phyloP scores from a whole-genome alignment of 1,140 invertebrate species.

The Galleria mellonella region DNA sequence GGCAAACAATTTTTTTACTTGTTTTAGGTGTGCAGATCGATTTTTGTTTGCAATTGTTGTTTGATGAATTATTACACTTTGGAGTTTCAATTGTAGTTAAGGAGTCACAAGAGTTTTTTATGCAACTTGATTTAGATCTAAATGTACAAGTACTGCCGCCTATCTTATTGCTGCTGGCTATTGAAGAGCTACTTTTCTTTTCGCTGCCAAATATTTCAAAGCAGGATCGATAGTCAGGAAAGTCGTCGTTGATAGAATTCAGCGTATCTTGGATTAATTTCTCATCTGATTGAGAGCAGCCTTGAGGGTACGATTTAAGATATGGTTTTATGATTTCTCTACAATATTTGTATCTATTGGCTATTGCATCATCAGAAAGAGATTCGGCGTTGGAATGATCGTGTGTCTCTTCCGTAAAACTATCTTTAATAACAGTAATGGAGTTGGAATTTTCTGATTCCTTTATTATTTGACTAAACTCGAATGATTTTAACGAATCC shows the following conservation, averaged over 20 bases:
- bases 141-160: not conserved
- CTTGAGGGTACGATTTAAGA: slow-evolving; percentile 15
- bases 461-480: slow-evolving; percentile 22
- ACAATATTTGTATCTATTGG: slow-evolving; percentile 29
- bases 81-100: too few species aligned
- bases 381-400: not conserved
- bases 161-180: not conserved
- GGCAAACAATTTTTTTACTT: too few species aligned
- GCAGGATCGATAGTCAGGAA: slow-evolving; percentile 21
- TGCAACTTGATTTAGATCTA: too few species aligned
- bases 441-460: slow-evolving; percentile 21
- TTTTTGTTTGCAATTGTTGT: too few species aligned
- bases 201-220: slow-evolving; percentile 10
- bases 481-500: slow-evolving; percentile 19
- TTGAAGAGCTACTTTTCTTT: slow-evolving; percentile 1
- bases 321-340: slow-evolving; percentile 34
- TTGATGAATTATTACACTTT: too few species aligned
- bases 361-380: not conserved
- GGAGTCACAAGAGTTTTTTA: too few species aligned
- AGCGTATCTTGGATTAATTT: slow-evolving; percentile 15
- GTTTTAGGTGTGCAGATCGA: too few species aligned
- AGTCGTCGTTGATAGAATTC: slow-evolving; percentile 12
- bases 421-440: slow-evolving; percentile 23
- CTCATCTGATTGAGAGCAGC: slow-evolving; percentile 18
- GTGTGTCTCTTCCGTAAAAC: slow-evolving; percentile 22